Evolutionary conservation across 64 coral and sea anemone genomes (phyloP).

Genomic region (Pachyseris speciosa): DNA sequence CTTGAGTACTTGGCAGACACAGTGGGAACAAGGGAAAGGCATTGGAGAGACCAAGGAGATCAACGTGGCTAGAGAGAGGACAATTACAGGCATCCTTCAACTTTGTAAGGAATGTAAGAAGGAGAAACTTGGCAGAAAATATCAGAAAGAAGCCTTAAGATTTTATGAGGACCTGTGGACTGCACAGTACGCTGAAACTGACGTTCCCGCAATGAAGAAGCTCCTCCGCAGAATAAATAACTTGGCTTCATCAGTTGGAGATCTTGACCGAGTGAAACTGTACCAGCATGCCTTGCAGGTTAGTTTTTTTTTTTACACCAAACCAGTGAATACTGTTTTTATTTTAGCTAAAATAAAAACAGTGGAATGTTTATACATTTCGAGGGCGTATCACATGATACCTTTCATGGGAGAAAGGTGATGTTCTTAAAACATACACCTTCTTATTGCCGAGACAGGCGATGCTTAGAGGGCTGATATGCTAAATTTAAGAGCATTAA

Average conservation of each 20-base stretch:
- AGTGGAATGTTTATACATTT: too few relatives aligned
- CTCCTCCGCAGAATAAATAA: not conserved
- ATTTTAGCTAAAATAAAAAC: too few relatives aligned
- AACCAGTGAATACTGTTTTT: too few relatives aligned
- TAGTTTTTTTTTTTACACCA: not conserved
- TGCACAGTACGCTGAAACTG: not conserved
- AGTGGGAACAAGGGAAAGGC: too few relatives aligned
- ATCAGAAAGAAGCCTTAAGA: not conserved
- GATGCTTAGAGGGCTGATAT: too few relatives aligned
- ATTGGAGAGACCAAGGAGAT: not conserved
- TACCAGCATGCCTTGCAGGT: not conserved
- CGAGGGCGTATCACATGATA: too few relatives aligned
- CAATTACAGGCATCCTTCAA: conserved; percentile 1
- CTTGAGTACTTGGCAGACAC: too few relatives aligned
- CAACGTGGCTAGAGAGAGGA: not conserved
- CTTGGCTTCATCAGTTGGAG: not conserved
- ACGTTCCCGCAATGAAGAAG: not conserved
- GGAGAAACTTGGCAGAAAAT: not conserved
- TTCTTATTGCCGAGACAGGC: too few relatives aligned
- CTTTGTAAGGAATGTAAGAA: not conserved
- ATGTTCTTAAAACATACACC: too few relatives aligned
- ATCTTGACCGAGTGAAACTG: not conserved
- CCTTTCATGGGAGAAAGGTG: too few relatives aligned
- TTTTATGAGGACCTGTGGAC: not conserved
- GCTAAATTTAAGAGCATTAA: too few relatives aligned